Evolutionary conservation across 2,888 invertebrate genomes (phyloP), one percentile per base, ranked within the genome.

Genomic region (Apotomis betuletana): DNA sequence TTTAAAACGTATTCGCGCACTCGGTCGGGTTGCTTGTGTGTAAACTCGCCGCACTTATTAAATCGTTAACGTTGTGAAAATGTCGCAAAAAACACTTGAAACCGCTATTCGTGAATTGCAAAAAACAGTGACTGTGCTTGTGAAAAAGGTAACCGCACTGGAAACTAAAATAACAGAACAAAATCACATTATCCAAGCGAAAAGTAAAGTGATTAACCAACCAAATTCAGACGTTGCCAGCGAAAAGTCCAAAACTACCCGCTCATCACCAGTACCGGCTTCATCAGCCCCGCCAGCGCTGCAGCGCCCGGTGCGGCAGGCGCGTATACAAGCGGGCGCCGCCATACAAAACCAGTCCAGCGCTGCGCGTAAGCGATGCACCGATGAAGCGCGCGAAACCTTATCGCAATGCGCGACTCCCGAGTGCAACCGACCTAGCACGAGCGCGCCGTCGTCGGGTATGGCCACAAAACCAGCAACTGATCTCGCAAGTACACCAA

Each of bases 41-140:
- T 15, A 15, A 15, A 15, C 15, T 15, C 15, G 8, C 54, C 15
- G 54, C 13, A 13, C 54, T 15, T 15, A 54, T 54, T 15, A 54
- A 54, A 13, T 54, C 13, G 54, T 8, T 4, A 54, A 54, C n/a
- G 54, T 13, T 54, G 13, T 15, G 13, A 54, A 54, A 54, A 54
- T 54, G 54, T n/a, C 54, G 4, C 54, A 54, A 15, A 54, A 54
- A 54, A n/a, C 13, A 4, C 6, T 54, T 13, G 54, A 54, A 54
- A 54, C 54, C 54, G 54, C 15, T 13, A 54, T 54, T 4, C 54
- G 15, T 15, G 54, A 54, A 15, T 54, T 62, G 27, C 44, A 62
- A 62, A 62, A 15, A 9, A 49, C 51, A 62, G 27, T 51, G 9
- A 63, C 38, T 38, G 15, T 15, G 54, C 54, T 54, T 54, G 54